Percentiles rank a stretch among this genome's conserved stretches.
These are phyloP conservation scores for Deladenus siricidicola DNA, from an alignment of 2,888 invertebrate genomes.

Conservation along the genomic window DNA sequence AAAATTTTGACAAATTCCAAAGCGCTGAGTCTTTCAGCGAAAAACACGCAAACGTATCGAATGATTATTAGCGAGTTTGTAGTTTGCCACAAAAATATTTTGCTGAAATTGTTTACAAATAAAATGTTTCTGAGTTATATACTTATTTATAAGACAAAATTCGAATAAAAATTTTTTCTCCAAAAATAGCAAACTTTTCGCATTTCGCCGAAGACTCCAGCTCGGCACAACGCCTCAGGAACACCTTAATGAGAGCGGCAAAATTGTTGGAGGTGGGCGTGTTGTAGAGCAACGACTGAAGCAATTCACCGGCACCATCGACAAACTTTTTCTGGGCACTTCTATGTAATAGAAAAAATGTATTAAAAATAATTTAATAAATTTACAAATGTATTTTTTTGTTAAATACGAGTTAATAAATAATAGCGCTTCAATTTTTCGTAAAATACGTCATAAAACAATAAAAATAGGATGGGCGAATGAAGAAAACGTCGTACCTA, in stretches of 20 bases:
- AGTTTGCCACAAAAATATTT: slow-evolving; percentile 80
- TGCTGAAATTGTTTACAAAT: slow-evolving; percentile 61
- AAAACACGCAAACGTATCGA: slow-evolving; percentile 70
- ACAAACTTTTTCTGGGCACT: slow-evolving; percentile 60
- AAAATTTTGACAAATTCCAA: slow-evolving; percentile 76
- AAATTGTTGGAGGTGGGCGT: slow-evolving; percentile 83
- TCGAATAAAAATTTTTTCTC: background rate
- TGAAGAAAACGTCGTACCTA: slow-evolving; percentile 26
- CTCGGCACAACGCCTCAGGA: slow-evolving; percentile 72
- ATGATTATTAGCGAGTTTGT: slow-evolving; percentile 86
- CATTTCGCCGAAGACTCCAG: slow-evolving; percentile 75
- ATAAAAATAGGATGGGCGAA: background rate
- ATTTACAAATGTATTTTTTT: too few species aligned
- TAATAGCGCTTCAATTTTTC: too few species aligned
- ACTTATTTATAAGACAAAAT: background rate
- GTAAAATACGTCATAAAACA: too few species aligned
- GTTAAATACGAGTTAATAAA: too few species aligned
- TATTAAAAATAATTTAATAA: too few species aligned
- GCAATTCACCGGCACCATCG: slow-evolving; percentile 69
- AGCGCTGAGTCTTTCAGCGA: slow-evolving; percentile 81
- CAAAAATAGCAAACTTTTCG: slow-evolving; percentile 63
- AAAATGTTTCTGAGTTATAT: background rate
- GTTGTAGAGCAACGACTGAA: slow-evolving; percentile 66
- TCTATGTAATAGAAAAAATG: slow-evolving; percentile 19
- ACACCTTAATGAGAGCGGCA: slow-evolving; percentile 75